These are phyloP conservation scores for Octodon degus DNA, from an alignment of 2,113 vertebrate genomes.

Conservation along the genomic window DNA sequence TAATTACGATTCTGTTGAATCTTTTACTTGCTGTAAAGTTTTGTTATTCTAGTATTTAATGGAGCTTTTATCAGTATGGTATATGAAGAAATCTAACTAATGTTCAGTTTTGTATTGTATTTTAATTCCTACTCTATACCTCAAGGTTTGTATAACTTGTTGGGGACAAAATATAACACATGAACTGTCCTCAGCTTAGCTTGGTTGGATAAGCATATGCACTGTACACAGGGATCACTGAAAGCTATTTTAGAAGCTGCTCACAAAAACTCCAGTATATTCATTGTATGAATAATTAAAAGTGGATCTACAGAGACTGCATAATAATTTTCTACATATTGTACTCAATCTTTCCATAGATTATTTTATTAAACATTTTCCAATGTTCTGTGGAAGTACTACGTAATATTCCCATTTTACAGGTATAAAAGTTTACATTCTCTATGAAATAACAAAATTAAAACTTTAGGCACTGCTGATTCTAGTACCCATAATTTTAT, in stretches of 20 bases:
- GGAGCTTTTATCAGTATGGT: neutral
- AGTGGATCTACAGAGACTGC: neutral
- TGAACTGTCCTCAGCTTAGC: neutral
- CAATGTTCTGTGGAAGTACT: neutral
- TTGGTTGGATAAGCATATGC: neutral
- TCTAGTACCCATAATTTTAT: neutral
- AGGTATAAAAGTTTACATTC: neutral
- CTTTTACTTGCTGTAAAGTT: neutral
- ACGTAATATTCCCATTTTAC: neutral
- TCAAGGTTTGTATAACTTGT: neutral
- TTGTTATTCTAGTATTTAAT: neutral
- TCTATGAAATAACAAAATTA: neutral
- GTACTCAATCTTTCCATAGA: neutral
- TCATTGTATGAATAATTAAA: neutral
- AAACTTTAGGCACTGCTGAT: neutral
- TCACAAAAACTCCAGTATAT: neutral
- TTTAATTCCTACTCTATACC: neutral
- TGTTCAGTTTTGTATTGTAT: neutral
- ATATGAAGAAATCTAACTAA: neutral
- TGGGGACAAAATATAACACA: neutral
- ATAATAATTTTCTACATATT: neutral
- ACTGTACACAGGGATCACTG: neutral
- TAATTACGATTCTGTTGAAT: neutral
- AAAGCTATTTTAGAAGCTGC: conserved; percentile 36
- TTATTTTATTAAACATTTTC: neutral